phyloP scores from a whole-genome alignment of 2,888 invertebrate species.

The Ommatoiulus sabulosus region DNA sequence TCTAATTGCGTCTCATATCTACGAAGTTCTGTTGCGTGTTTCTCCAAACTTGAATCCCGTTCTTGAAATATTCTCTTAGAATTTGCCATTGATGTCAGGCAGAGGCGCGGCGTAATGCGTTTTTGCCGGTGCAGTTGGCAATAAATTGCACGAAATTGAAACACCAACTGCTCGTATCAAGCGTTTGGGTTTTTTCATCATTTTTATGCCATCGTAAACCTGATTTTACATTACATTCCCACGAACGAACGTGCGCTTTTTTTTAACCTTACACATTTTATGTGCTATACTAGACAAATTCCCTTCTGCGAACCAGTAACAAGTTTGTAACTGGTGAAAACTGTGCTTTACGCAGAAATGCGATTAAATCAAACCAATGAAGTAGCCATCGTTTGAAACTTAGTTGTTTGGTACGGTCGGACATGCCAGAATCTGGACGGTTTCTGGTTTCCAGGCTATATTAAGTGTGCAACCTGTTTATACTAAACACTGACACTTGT shows the following conservation, averaged over 20 bases:
- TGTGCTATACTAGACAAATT: background rate
- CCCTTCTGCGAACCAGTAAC: background rate
- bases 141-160: background rate
- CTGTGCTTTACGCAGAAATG: background rate
- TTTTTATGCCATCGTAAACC: slow-evolving; percentile 23
- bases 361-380: background rate
- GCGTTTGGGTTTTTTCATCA: background rate
- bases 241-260: background rate
- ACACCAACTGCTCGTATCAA: background rate
- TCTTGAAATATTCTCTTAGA: background rate
- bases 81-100: background rate
- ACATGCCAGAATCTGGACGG: background rate
- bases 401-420: background rate
- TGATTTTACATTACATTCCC: slow-evolving; percentile 12
- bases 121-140: background rate
- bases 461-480: background rate
- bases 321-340: background rate
- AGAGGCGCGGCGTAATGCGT: background rate
- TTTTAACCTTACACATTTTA: background rate
- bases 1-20: background rate
- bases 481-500: background rate
- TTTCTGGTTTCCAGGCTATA: background rate
- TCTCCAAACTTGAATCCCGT: background rate
- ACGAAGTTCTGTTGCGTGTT: slow-evolving; percentile 3
- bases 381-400: background rate